Conservation (phyloP, 1,140 invertebrate species). For the Conus betulinus region DNA sequence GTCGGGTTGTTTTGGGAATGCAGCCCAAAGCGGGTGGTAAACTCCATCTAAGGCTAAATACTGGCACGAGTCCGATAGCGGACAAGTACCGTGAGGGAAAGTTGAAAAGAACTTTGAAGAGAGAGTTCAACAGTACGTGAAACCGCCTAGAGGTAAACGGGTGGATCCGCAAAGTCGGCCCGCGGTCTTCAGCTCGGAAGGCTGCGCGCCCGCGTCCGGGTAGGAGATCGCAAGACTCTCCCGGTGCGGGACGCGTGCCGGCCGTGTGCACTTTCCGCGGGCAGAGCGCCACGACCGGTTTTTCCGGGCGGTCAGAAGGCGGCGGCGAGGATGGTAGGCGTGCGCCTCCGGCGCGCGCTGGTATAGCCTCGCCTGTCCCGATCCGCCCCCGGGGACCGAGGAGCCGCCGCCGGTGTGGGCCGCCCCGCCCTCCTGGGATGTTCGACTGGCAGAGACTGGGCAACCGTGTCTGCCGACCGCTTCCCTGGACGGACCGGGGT, state of each 20-base stretch:
- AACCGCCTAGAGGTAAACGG: slow-evolving; percentile 85
- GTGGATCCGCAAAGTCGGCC: slow-evolving; percentile 79
- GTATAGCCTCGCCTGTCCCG: slow-evolving; percentile 28
- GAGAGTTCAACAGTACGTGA: slow-evolving; percentile 91
- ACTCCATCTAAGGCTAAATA: slow-evolving; percentile 91
- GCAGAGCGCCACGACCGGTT: slow-evolving; percentile 48
- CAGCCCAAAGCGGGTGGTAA: slow-evolving; percentile 90
- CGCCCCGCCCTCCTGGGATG: slow-evolving; percentile 7
- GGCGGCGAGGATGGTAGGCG: slow-evolving; percentile 42
- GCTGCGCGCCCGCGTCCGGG: background rate
- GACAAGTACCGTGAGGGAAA: slow-evolving; percentile 93
- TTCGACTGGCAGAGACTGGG: slow-evolving; percentile 33
- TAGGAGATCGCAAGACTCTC: background rate
- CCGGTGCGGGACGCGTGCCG: slow-evolving; percentile 17
- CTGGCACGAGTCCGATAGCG: slow-evolving; percentile 87
- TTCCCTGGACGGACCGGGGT: slow-evolving; percentile 45
- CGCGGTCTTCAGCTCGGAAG: slow-evolving; percentile 70
- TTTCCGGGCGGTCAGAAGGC: slow-evolving; percentile 48
- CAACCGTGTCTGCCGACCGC: slow-evolving; percentile 37
- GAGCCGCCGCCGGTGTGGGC: slow-evolving; percentile 24
- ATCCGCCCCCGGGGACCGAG: slow-evolving; percentile 41
- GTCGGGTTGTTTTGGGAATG: slow-evolving; percentile 86
- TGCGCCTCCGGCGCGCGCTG: slow-evolving; percentile 18
- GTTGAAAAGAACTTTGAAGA: slow-evolving; percentile 93
- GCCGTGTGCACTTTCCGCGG: slow-evolving; percentile 42